Evolutionary conservation across 1,140 invertebrate genomes (phyloP), one percentile per base, ranked within the genome.

Genomic region (Heliconius eleuchia): DNA sequence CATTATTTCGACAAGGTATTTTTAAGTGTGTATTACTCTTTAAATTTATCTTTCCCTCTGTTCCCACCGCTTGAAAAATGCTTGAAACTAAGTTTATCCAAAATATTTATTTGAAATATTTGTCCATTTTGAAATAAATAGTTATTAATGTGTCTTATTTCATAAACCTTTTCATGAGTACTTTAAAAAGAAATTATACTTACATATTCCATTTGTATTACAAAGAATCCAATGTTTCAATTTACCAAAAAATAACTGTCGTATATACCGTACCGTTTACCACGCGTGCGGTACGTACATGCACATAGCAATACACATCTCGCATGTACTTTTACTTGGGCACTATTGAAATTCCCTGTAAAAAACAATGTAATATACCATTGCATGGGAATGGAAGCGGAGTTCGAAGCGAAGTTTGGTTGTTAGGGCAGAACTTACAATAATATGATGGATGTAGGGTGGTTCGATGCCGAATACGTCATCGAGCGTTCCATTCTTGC

Each of bases 401-500:
- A 57, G 55, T 57, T 66, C 27, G 23, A 30, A 27, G 27, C 11
- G 60, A 30, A 11, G 9, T 30, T 30, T 66, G 60, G 13, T 66
- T 27, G 23, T 27, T 23, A 16, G 60, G 60, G 23, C 23, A 30
- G 3, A 66, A 18, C 6, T 23, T 74, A 74, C 27, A 74, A 74
- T 76, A 42, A 76, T 76, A 18, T 50, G 60, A 66, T 66, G 55
- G 9, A 27, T 88, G 19, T 95, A 98, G 97, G 97, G 97, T 86
- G 97, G 97, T 82, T 97, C 97, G 74, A 97, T 98, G 97, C 97
- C 97, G 84, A 98, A 97, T 89, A 98, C 97, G 39, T 98, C 97
- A 87, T 97, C 97, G 91, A 98, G 97, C 89, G 97, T 98, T 42
- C 97, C 97, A 23, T 97, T 97, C 91, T 95, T 98, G 88, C 95